Evolutionary conservation across 2,888 invertebrate species (phyloP).

Genomic region (Tenthredo livida): DNA sequence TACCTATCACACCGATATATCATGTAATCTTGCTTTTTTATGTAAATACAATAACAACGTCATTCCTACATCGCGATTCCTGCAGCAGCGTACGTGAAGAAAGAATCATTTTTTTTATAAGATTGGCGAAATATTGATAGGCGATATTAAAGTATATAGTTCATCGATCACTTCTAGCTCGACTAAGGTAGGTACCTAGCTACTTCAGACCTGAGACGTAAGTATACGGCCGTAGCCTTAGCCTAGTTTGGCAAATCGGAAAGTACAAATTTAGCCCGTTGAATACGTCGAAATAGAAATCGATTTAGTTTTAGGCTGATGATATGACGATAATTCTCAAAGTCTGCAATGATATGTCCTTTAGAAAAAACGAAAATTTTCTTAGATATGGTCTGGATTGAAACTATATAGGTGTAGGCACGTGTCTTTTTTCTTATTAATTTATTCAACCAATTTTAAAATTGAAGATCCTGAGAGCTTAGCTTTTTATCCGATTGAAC

Average conservation of each 20-base stretch:
- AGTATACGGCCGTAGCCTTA: background rate
- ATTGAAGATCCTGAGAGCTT: background rate
- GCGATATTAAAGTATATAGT: background rate
- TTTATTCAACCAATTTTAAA: background rate
- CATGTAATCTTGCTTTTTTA: background rate
- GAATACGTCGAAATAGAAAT: background rate
- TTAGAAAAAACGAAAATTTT: too few relatives aligned
- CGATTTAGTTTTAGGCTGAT: background rate
- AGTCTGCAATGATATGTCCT: background rate
- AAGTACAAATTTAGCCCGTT: background rate
- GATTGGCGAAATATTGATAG: background rate
- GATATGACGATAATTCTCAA: background rate
- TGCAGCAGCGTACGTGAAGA: background rate
- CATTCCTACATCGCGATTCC: background rate
- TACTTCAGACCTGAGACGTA: background rate
- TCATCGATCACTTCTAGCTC: background rate
- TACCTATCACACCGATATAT: background rate
- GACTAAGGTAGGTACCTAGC: background rate
- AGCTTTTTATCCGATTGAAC: background rate
- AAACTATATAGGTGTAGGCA: too few relatives aligned
- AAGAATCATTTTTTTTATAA: background rate
- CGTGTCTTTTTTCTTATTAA: too few relatives aligned
- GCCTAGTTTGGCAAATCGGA: background rate
- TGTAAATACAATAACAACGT: too few relatives aligned
- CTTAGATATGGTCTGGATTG: too few relatives aligned